Conservation (phyloP, 2,888 invertebrate genomes). For the Sepioteuthis lessoniana region DNA sequence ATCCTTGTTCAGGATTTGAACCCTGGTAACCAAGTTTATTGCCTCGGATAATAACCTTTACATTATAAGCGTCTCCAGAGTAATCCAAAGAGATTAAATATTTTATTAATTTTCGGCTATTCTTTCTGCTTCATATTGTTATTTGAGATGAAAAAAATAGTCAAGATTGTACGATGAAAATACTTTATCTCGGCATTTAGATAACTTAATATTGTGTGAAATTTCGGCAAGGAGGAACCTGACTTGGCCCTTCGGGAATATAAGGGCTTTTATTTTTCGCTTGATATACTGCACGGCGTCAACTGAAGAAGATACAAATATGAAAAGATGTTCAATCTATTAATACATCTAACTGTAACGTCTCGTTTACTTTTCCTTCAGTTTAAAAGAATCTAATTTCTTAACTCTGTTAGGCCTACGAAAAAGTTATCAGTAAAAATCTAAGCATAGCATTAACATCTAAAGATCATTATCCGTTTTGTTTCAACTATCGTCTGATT, state of each 20-base stretch:
- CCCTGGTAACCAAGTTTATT: too few relatives aligned
- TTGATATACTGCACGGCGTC: background rate
- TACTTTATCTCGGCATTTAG: too few relatives aligned
- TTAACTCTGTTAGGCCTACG: background rate
- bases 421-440: background rate
- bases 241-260: background rate
- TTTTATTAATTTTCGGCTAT: too few relatives aligned
- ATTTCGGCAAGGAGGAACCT: background rate
- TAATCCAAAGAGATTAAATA: too few relatives aligned
- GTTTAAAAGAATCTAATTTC: slow-evolving; percentile 2
- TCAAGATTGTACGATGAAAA: too few relatives aligned
- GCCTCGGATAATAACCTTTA: too few relatives aligned
- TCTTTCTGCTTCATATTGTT: too few relatives aligned
- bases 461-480: background rate
- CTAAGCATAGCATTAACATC: background rate
- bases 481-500: background rate
- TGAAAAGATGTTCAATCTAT: background rate
- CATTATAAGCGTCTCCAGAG: too few relatives aligned
- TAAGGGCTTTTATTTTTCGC: background rate
- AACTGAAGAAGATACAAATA: background rate
- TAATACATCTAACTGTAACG: background rate
- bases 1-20: too few relatives aligned
- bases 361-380: background rate
- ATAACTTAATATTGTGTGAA: too few relatives aligned
- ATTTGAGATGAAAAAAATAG: too few relatives aligned